Evolutionary conservation across 1,140 invertebrate species (phyloP), one percentile per base, ranked within the genome.

Genomic region (Wiebesia pumilae): DNA sequence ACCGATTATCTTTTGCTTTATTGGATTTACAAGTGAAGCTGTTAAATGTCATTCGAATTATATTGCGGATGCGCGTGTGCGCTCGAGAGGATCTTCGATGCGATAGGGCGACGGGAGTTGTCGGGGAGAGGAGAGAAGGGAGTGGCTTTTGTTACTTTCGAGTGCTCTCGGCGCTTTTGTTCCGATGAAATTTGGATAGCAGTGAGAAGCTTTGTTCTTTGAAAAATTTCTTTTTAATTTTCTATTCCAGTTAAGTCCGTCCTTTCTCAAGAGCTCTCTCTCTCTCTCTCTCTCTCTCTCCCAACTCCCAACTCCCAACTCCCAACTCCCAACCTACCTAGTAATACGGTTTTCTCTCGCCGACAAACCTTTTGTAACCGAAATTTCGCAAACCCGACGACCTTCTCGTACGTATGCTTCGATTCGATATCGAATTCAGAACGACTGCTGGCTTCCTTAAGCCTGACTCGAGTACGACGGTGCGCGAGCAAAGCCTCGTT

Each of bases 1-100:
- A 79, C 54, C 80, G 85, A 87, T 87, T 83, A 87, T 87, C 73
- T 87, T 83, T 87, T 24, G 35, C 80, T 86, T 78, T 86, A 86
- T 86, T 86, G 80, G 67, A 82, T 85, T 85, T 69, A 24, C 62
- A 47, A 80, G 84, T 21, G 58, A 69, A 79, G 84, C 77, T 86
- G 79, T 81, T 86, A 77, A 82, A 86, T 47, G 69, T 81, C 51
- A 58, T 75, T 81, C 30, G 78, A 85, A 81, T 85, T 81, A 78
- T 54, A 43, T 38, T 67, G 83, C 27, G 47, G 27, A 51, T 75
- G 38, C 38, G 71, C 24, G 0, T n/a, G 38, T 71, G 6, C 33
- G 62, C 24, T 21, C 7, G 33, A 35, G 69, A 75, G 10, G 33
- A 71, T 35, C 14, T 75, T 73, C 24, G 58, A 62, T 47, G 14